A percentile compares a stretch with the other conserved stretches of the same genome.
Evolutionary conservation across 2,888 invertebrate genomes (phyloP).

Genomic region (Drosophila borealis): DNA sequence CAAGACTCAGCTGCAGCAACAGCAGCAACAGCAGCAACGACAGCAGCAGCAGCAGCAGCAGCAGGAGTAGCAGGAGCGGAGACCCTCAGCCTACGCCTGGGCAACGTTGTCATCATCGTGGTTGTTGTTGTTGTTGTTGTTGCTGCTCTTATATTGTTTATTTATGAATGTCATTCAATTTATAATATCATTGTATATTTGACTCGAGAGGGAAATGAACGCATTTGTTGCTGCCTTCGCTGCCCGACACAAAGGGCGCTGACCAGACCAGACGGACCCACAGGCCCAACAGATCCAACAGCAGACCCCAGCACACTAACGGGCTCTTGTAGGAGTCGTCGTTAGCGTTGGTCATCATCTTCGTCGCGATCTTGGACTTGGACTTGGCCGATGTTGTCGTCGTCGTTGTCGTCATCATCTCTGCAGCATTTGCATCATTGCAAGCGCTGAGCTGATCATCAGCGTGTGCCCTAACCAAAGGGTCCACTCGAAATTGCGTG

Average conservation of each 20-base stretch:
- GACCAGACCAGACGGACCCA: conserved; percentile 55
- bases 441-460: conserved; percentile 41
- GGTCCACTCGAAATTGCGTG: conserved; percentile 8
- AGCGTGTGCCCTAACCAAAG: conserved; percentile 29
- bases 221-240: conserved; percentile 64
- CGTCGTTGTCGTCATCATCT: conserved; percentile 51
- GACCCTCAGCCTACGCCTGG: conserved; percentile 40
- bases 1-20: conserved; percentile 17
- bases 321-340: conserved; percentile 72
- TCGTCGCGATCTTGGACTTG: conserved; percentile 16
- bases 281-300: conserved; percentile 9
- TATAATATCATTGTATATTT: conserved; percentile 81
- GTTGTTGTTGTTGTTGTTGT: conserved; percentile 28
- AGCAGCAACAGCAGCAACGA: too few species aligned
- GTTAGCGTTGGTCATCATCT: conserved; percentile 52
- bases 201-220: conserved; percentile 83
- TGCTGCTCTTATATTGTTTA: conserved; percentile 80
- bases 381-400: conserved; percentile 29
- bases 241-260: conserved; percentile 59
- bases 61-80: conserved; percentile 9
- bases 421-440: conserved; percentile 66
- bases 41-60: conserved; percentile 5
- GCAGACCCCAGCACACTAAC: conserved; percentile 49
- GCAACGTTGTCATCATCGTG: conserved; percentile 26
- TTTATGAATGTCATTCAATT: conserved; percentile 84